Conservation (phyloP, 1,140 invertebrate genomes). For the Platyura marginata region DNA sequence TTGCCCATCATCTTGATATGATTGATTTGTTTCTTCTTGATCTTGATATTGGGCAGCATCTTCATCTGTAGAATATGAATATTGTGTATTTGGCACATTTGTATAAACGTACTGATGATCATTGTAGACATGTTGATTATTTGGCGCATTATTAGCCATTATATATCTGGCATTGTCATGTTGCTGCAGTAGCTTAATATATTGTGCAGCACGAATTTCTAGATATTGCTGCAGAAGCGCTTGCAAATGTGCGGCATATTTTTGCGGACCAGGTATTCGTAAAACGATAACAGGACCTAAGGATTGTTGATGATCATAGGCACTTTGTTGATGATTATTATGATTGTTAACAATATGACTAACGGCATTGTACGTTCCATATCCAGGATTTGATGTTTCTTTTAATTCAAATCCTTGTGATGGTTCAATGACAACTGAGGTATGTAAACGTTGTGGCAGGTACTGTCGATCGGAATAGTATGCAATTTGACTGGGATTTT, state of each 20-base stretch:
- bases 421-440: slow-evolving; percentile 16
- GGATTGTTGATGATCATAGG: slow-evolving; percentile 5
- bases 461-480: not conserved
- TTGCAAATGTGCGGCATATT: slow-evolving; percentile 22
- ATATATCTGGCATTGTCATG: too few species aligned
- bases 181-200: slow-evolving; percentile 16
- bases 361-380: slow-evolving; percentile 8
- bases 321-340: not conserved
- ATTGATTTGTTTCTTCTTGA: not conserved
- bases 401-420: slow-evolving; percentile 23
- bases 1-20: not conserved
- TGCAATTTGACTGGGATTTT: not conserved
- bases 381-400: slow-evolving; percentile 12
- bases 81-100: not conserved
- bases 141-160: slow-evolving; percentile 10
- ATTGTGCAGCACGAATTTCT: slow-evolving; percentile 21
- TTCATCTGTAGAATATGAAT: slow-evolving; percentile 1
- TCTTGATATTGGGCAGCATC: not conserved
- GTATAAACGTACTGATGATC: not conserved
- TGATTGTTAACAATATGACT: not conserved
- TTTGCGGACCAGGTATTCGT: slow-evolving; percentile 19
- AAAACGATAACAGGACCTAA: slow-evolving; percentile 22
- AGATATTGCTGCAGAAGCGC: slow-evolving; percentile 21
- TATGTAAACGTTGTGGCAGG: not conserved
- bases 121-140: slow-evolving; percentile 9